Evolutionary conservation across 2,797 vertebrate genomes (phyloP).

Genomic region (Parotocinclus haroldoi): DNA sequence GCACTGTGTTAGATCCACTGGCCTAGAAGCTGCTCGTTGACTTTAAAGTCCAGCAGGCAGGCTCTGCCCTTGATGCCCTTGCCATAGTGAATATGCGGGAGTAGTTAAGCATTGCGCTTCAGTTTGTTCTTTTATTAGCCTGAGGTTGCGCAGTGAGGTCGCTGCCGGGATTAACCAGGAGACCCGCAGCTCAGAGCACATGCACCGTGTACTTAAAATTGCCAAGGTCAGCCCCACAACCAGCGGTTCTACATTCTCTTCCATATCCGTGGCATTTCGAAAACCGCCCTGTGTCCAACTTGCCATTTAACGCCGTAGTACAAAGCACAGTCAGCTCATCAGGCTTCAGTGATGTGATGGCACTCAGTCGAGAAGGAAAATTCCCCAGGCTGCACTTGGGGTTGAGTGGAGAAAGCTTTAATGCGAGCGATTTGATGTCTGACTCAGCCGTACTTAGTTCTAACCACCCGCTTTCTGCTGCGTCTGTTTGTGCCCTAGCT

Average conservation of each 20-base stretch:
- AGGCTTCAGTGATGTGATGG: too few species aligned
- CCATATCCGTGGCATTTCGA: too few species aligned
- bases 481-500: constrained; percentile 72
- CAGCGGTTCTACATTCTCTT: too few species aligned
- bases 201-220: background rate
- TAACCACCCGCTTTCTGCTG: constrained; percentile 55
- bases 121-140: too few species aligned
- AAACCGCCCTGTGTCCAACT: background rate
- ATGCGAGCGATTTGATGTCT: constrained; percentile 51
- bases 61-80: background rate
- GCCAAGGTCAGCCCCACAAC: background rate
- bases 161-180: too few species aligned
- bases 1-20: too few species aligned
- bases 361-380: too few species aligned
- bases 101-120: too few species aligned
- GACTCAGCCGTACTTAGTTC: constrained; percentile 39
- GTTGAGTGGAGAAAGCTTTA: constrained; percentile 24
- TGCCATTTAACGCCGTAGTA: background rate
- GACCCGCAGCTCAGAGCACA: too few species aligned
- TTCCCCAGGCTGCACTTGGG: constrained; percentile 38
- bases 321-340: background rate
- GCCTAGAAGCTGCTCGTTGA: background rate
- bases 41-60: background rate
- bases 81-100: too few species aligned
- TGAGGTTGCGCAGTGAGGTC: too few species aligned